phyloP scores from a whole-genome alignment of 2,888 invertebrate genomes.

The Cataglyphis livida region DNA sequence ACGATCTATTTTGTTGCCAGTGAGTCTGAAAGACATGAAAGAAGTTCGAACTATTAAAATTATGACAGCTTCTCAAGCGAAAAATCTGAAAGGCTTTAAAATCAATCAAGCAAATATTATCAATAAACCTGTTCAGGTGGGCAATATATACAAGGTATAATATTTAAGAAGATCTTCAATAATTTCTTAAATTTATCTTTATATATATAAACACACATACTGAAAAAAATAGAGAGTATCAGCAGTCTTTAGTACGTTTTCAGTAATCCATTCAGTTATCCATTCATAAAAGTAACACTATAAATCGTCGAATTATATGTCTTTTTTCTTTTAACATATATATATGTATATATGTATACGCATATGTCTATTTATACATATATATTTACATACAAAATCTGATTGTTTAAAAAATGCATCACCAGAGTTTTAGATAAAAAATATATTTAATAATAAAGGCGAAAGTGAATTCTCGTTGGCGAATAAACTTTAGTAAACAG shows the following conservation, averaged over 20 bases:
- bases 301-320: background rate
- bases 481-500: background rate
- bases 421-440: slow-evolving; percentile 20
- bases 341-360: background rate
- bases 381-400: slow-evolving; percentile 8
- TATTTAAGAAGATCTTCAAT: background rate
- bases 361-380: too few species aligned
- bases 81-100: slow-evolving; percentile 81
- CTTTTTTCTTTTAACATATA: background rate
- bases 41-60: slow-evolving; percentile 91
- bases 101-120: slow-evolving; percentile 80
- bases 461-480: background rate
- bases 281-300: background rate
- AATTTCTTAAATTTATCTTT: background rate
- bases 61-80: slow-evolving; percentile 88
- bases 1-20: slow-evolving; percentile 90
- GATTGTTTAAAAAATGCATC: slow-evolving; percentile 17
- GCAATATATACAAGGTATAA: background rate
- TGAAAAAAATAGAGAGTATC: background rate
- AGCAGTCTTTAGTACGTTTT: slow-evolving; percentile 26
- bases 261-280: slow-evolving; percentile 2
- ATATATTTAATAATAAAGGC: slow-evolving; percentile 31
- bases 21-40: slow-evolving; percentile 90
- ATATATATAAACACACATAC: background rate
- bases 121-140: slow-evolving; percentile 80